Evolutionary conservation across 2,113 vertebrate genomes (phyloP).

Genomic region (Lepus europaeus): DNA sequence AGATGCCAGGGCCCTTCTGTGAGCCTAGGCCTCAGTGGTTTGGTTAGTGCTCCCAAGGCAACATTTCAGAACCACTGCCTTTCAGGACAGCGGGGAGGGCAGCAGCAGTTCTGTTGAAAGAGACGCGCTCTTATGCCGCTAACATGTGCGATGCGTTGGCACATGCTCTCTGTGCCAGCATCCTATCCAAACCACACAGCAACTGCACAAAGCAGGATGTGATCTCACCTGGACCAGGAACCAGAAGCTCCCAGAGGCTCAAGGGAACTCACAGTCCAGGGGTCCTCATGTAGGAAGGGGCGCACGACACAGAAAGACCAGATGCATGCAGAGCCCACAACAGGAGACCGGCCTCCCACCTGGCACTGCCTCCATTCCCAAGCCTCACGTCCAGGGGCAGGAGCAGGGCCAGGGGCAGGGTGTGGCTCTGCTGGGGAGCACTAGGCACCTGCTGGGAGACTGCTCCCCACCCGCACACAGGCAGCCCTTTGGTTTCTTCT

Average conservation of each 20-base stretch:
- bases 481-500: background rate
- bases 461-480: rapidly evolving
- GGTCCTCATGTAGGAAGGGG: background rate
- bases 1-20: background rate
- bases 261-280: background rate
- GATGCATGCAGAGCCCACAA: background rate
- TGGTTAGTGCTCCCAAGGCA: background rate
- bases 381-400: background rate
- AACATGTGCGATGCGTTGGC: no score
- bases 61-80: conserved; percentile 1
- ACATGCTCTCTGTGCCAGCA: rapidly evolving
- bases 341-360: background rate
- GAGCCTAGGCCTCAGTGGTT: background rate
- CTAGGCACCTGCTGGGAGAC: background rate
- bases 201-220: background rate
- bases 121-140: background rate
- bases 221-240: background rate
- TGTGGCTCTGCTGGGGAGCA: background rate
- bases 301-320: background rate
- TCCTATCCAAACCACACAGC: background rate
- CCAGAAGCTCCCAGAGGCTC: background rate
- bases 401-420: no score
- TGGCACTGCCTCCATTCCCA: rapidly evolving
- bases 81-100: background rate
- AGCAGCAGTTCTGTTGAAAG: background rate